phyloP scores from a whole-genome alignment of 2,113 vertebrate genomes.

The Perca flavescens region DNA sequence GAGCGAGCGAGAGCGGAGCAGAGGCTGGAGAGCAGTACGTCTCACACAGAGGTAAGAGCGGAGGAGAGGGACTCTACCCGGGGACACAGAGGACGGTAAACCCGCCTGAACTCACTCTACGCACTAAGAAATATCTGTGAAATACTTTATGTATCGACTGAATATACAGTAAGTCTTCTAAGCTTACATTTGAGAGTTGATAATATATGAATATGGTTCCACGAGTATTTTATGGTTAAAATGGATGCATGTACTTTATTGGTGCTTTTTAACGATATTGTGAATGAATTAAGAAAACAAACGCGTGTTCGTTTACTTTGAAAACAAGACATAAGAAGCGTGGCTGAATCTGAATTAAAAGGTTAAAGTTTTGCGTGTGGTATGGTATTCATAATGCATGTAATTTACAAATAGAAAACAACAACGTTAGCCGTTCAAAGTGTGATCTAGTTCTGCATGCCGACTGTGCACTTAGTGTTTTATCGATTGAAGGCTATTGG shows the following conservation, averaged over 20 bases:
- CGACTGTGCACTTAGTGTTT: neutral
- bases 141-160: neutral
- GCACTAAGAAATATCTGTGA: neutral
- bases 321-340: neutral
- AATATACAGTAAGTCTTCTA: neutral
- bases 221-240: neutral
- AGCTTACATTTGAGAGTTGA: neutral
- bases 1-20: neutral
- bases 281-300: neutral
- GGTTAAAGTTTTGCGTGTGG: neutral
- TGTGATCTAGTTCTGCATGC: neutral
- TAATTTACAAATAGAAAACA: neutral
- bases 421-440: no score
- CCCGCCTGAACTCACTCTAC: neutral
- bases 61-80: neutral
- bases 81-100: constrained; percentile 15
- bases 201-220: neutral
- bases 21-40: constrained; percentile 17
- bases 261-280: neutral
- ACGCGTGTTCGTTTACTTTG: neutral
- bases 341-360: neutral
- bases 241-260: neutral
- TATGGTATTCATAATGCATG: neutral
- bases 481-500: neutral
- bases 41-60: neutral